Conservation (phyloP, 30 jellyfish, hydroid and myxozoan species). For the Chrysaora quinquecirrha region DNA sequence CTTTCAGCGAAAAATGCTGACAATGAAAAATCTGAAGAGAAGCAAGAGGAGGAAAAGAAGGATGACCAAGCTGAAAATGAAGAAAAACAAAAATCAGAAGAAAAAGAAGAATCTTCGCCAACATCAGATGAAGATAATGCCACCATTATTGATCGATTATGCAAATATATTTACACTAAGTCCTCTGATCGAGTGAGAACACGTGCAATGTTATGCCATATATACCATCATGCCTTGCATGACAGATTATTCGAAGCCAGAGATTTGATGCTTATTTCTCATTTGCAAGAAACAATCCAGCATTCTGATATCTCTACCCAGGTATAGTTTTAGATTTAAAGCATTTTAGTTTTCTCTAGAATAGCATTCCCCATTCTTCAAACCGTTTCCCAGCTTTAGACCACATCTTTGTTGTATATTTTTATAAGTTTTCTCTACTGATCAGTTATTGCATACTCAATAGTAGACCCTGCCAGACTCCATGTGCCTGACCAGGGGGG, state of each 20-base stretch:
- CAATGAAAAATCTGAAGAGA: conserved; percentile 18
- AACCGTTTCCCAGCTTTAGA: no score
- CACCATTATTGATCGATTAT: conserved; percentile 67
- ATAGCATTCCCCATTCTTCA: no score
- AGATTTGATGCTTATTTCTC: conserved; percentile 95
- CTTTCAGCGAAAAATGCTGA: conserved; percentile 11
- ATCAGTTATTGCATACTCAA: conserved; percentile 49
- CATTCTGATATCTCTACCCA: conserved; percentile 98
- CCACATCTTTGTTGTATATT: no score
- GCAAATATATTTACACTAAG: conserved; percentile 89
- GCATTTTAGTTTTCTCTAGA: no score
- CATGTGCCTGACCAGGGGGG: conserved; percentile 61
- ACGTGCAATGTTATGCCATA: conserved; percentile 98
- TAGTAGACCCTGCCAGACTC: conserved; percentile 55
- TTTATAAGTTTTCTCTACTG: no score
- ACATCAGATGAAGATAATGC: conserved; percentile 67
- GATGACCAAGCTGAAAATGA: conserved; percentile 22
- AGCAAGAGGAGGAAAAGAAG: conserved; percentile 57
- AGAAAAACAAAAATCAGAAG: conserved; percentile 1
- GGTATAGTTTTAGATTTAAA: conserved; percentile 63
- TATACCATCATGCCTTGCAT: conserved; percentile 98
- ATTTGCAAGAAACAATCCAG: conserved; percentile 94
- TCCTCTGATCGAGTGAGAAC: conserved; percentile 97
- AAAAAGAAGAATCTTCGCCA: conserved; percentile 31
- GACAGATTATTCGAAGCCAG: conserved; percentile 98